Conservation (phyloP, 2,888 invertebrate species). For the Galerucella nymphaeae region DNA sequence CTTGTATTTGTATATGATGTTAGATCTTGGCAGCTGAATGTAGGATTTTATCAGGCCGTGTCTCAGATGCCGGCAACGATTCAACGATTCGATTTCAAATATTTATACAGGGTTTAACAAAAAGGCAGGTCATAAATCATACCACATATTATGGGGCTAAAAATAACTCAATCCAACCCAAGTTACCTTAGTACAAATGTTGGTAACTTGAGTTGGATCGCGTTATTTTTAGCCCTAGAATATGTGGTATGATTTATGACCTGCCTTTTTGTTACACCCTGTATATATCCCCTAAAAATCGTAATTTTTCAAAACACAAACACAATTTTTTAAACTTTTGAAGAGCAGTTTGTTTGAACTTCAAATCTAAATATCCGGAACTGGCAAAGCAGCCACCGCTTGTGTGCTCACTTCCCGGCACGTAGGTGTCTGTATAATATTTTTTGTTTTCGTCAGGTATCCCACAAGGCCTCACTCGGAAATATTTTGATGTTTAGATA, state of each 20-base stretch:
- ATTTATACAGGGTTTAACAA: no score
- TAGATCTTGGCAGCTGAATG: slow-evolving; percentile 36
- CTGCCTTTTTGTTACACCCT: no score
- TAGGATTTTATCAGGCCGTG: slow-evolving; percentile 15
- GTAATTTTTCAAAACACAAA: no score
- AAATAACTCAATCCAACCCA: no score
- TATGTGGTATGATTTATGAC: no score
- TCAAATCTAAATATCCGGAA: background rate
- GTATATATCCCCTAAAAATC: no score
- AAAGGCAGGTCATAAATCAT: no score
- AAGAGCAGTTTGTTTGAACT: background rate
- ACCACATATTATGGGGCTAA: no score
- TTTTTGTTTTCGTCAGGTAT: slow-evolving; percentile 27
- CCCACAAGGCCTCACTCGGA: slow-evolving; percentile 6
- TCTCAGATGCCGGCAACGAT: background rate
- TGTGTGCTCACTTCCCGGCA: slow-evolving; percentile 14
- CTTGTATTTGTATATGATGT: slow-evolving; percentile 43
- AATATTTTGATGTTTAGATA: slow-evolving; percentile 31
- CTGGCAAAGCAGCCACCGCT: slow-evolving; percentile 1
- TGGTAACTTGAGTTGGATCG: no score
- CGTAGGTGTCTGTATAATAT: slow-evolving; percentile 26
- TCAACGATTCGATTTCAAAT: background rate
- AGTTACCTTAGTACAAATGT: no score
- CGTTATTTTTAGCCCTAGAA: no score
- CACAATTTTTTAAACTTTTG: no score